Evolutionary conservation across 2,113 vertebrate genomes (phyloP).

Genomic region (Gyps fulvus): DNA sequence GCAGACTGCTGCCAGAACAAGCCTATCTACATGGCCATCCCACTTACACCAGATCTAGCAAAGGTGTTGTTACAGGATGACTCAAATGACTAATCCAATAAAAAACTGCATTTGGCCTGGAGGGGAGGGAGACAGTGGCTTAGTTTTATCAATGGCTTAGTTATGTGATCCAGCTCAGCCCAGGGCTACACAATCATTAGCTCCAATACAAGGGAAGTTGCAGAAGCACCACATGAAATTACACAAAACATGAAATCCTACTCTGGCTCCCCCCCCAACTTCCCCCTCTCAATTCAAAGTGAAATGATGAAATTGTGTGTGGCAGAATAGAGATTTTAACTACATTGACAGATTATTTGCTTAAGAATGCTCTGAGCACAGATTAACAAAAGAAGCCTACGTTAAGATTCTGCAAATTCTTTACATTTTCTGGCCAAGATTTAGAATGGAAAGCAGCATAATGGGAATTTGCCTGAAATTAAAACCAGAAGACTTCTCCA

Average conservation of each 20-base stretch:
- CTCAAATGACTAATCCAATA: not conserved
- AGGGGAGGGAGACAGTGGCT: not conserved
- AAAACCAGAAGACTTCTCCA: slow-evolving; percentile 11
- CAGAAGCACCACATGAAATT: not conserved
- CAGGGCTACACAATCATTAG: not conserved
- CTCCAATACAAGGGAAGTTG: not conserved
- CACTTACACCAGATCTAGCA: not conserved
- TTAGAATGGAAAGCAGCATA: not conserved
- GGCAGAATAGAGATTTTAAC: not conserved
- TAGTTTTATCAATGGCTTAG: not conserved
- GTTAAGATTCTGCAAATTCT: slow-evolving; percentile 34
- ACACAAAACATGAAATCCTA: not conserved
- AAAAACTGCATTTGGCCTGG: not conserved
- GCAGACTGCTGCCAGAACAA: not conserved
- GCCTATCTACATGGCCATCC: not conserved
- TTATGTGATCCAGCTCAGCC: not conserved
- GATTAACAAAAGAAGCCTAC: slow-evolving; percentile 26
- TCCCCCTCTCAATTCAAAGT: not conserved
- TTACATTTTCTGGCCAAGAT: slow-evolving; percentile 30
- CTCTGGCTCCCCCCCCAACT: not conserved
- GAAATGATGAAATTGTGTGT: not conserved
- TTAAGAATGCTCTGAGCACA: not conserved
- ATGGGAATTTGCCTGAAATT: not conserved
- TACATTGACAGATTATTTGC: not conserved
- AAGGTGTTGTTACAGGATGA: not conserved